These are phyloP conservation scores for Oryzias woworae DNA, from an alignment of 2,113 vertebrate genomes.

Conservation along the genomic window DNA sequence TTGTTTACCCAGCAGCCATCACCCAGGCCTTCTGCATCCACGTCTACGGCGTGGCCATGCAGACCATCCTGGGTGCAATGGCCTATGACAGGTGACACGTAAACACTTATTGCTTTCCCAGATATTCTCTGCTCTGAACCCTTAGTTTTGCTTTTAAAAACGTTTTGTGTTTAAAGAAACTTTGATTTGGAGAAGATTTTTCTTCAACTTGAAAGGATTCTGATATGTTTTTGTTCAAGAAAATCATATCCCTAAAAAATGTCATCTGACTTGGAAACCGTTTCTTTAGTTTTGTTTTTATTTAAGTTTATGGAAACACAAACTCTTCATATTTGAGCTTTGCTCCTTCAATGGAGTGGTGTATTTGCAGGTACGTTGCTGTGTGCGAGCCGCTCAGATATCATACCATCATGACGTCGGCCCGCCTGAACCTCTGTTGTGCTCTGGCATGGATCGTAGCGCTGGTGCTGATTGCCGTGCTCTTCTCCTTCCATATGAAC, in stretches of 20 bases:
- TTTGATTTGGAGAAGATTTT: too few species aligned
- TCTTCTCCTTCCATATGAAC: slow-evolving; percentile 49
- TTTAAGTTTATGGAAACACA: not conserved
- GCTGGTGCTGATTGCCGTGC: slow-evolving; percentile 40
- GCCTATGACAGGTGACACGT: slow-evolving; percentile 63
- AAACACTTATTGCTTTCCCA: not conserved
- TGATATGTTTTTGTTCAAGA: too few species aligned
- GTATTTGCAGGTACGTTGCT: slow-evolving; percentile 49
- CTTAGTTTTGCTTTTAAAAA: not conserved
- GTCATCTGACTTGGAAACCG: too few species aligned
- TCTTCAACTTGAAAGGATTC: too few species aligned
- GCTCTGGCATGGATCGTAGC: slow-evolving; percentile 50
- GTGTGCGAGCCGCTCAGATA: slow-evolving; percentile 66
- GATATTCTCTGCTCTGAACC: not conserved
- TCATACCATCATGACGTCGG: slow-evolving; percentile 56
- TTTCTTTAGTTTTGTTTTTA: too few species aligned
- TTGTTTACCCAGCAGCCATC: slow-evolving; percentile 40
- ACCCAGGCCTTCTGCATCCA: slow-evolving; percentile 56
- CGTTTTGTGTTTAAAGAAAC: not conserved
- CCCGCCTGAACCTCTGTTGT: slow-evolving; percentile 37
- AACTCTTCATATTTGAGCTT: too few species aligned
- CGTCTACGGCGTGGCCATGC: slow-evolving; percentile 31
- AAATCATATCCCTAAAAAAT: too few species aligned
- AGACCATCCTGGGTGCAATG: slow-evolving; percentile 57
- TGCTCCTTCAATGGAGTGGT: not conserved